Conservation (phyloP, 1,140 invertebrate species). For the Dendroctonus valens region DNA sequence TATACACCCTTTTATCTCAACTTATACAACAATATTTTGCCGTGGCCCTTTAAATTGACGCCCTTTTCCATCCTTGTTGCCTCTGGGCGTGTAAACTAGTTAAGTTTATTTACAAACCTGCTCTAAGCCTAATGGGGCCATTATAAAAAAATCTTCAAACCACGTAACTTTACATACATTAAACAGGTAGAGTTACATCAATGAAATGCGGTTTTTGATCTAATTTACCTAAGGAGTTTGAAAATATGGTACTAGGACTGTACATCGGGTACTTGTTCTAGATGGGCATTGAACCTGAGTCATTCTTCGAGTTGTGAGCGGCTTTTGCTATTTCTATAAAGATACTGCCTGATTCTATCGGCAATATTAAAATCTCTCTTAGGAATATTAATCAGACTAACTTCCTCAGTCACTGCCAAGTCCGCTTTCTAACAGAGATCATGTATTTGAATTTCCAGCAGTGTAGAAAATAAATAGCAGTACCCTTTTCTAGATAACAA, state of each 20-base stretch:
- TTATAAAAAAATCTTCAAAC: neutral
- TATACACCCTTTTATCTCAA: neutral
- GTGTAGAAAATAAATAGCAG: no score
- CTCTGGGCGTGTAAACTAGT: no score
- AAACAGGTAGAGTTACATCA: neutral
- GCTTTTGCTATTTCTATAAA: neutral
- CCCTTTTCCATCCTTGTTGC: no score
- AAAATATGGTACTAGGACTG: slow-evolving; percentile 14
- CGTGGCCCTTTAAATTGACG: no score
- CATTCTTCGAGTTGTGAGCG: slow-evolving; percentile 6
- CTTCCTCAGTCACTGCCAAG: no score
- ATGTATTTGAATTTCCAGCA: no score
- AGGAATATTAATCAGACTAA: no score
- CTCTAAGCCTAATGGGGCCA: neutral
- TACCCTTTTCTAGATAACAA: slow-evolving; percentile 6
- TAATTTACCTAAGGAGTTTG: slow-evolving; percentile 18
- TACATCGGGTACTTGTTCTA: slow-evolving; percentile 11
- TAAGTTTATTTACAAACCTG: neutral
- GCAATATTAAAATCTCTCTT: no score
- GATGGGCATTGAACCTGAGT: slow-evolving; percentile 28
- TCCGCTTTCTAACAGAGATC: no score
- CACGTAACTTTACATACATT: slow-evolving; percentile 1
- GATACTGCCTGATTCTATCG: no score
- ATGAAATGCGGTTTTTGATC: slow-evolving; percentile 12
- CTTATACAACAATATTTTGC: no score